Base-by-base conservation (phyloP, 2,888 invertebrate species). In the Pseudanteris insignis region DNA sequence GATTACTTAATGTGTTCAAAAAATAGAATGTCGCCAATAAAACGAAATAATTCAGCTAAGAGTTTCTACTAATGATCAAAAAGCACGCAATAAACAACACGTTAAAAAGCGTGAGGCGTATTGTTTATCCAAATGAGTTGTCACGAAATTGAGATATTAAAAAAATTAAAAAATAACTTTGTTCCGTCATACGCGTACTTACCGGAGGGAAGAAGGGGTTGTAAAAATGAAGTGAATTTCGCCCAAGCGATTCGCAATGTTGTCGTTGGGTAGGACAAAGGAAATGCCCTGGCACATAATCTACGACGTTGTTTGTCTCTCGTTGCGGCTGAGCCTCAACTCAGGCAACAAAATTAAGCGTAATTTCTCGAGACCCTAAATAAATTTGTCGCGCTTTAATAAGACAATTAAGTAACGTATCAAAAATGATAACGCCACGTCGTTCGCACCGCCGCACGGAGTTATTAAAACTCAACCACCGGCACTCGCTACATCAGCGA, bases 241-340 rank as follows among this genome's bases (percentile, higher is more conserved):
- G 32, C 50, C 43, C 50, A 58, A 58, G 50, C 50, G 50, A 58
- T 50, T 58, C 44, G 58, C 44, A 50, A 58, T 50, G 50, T 50
- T 50, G 48, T 58, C 50, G 50, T 10, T 33, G 38, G 28, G 25
- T 9, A 34, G 58, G 50, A 51, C 58, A 50, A 50, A 58, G 58
- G 58, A 51, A 50, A 51, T 34, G 50, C 44, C 46, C 46, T 46
- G 38, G 58, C 44, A 58, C 58, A 51, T 50, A 58, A 50, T 51
- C 50, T 58, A 58, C 51, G 51, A 58, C 34, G 51, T 51, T 50
- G 58, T 58, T 58, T 58, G 50, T 51, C 44, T 38, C 50, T 44
- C 43, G 44, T 15, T 38, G 38, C 46, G 51, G 38, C 44, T 44
- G 36, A 38, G 50, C 50, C 43, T 46, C 44, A 58, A 58, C 44